A percentile compares a stretch with the other conserved stretches of the same genome.
These are phyloP conservation scores for Unio delphinus DNA, from an alignment of 2,888 invertebrate species.

Conservation along the genomic window DNA sequence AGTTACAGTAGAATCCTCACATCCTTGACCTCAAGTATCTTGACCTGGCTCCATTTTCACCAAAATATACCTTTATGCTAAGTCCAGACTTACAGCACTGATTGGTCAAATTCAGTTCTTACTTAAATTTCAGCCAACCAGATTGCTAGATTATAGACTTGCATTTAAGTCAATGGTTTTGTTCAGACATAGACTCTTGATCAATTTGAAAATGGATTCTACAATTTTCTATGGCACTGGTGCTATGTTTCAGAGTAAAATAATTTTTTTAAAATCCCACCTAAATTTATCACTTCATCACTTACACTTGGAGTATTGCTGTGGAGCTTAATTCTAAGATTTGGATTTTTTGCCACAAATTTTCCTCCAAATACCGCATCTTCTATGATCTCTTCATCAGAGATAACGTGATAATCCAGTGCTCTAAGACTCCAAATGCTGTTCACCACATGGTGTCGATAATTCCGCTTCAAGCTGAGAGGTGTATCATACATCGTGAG, in stretches of 20 bases:
- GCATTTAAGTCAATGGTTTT: no score
- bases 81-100: not conserved
- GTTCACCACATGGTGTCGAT: conserved; percentile 70
- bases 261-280: not conserved
- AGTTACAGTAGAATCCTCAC: no score
- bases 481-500: conserved; percentile 70
- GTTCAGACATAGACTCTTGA: no score
- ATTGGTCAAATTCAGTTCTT: no score
- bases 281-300: not conserved
- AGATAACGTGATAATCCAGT: conserved; percentile 66
- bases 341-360: conserved; percentile 49
- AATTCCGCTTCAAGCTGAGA: conserved; percentile 66
- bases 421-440: conserved; percentile 68
- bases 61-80: not conserved
- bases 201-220: no score
- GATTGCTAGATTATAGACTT: no score
- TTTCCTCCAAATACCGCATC: conserved; percentile 65
- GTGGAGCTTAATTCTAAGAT: conserved; percentile 56
- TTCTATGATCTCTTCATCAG: conserved; percentile 72
- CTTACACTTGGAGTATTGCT: conserved; percentile 53
- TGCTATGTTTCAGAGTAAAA: no score
- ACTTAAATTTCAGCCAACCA: no score
- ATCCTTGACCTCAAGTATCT: no score
- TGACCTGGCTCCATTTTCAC: not conserved
- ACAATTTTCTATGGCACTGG: no score